Evolutionary conservation across 2,888 invertebrate genomes (phyloP).

Genomic region (Eilema sororculum): DNA sequence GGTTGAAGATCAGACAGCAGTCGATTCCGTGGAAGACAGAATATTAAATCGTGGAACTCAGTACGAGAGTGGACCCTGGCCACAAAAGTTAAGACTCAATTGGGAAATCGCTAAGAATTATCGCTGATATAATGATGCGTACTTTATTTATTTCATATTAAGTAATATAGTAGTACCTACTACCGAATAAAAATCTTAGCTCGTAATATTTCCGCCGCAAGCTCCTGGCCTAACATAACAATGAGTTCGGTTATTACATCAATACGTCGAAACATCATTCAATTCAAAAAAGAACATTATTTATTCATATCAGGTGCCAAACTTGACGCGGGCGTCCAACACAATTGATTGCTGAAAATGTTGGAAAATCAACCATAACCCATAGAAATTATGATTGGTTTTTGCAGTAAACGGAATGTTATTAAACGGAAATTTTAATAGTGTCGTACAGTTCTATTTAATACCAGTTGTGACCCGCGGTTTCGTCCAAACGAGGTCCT

Average conservation of each 20-base stretch:
- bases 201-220: neutral
- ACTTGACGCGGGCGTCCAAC: constrained; percentile 24
- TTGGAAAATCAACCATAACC: constrained; percentile 19
- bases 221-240: constrained; percentile 45
- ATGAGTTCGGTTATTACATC: constrained; percentile 50
- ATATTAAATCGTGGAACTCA: too few species aligned
- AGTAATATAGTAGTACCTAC: neutral
- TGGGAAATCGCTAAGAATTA: too few species aligned
- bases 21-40: too few species aligned
- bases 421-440: neutral
- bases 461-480: neutral
- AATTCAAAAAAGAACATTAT: constrained; percentile 47
- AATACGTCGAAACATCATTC: constrained; percentile 51
- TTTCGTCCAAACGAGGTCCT: neutral
- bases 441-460: neutral
- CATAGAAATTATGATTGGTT: constrained; percentile 1
- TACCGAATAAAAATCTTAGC: neutral
- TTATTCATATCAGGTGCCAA: constrained; percentile 50
- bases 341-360: constrained; percentile 23
- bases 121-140: neutral
- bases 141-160: neutral
- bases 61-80: too few species aligned
- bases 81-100: too few species aligned
- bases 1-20: too few species aligned
- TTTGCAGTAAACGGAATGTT: neutral